Base-by-base conservation (phyloP, 2,888 invertebrate genomes). In the Rhimphoctona megacephalus region DNA sequence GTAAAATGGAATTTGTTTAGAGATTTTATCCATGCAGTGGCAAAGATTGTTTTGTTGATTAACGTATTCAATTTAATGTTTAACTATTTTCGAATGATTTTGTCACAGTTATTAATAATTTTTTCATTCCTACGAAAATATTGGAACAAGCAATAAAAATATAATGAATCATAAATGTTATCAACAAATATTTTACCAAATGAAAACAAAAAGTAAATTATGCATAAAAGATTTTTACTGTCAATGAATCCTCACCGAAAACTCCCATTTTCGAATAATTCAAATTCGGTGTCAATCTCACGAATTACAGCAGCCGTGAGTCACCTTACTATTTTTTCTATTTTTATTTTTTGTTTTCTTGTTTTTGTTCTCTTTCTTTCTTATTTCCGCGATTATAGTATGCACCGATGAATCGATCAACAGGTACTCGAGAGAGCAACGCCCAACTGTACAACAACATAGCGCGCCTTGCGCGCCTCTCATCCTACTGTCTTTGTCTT, bases 371-470 rank as follows among this genome's bases (percentile, higher is more conserved):
- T 67, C 54, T 66, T 43, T 22, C 39, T 81, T n/a, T 43, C 49
- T 61, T 70, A 46, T 54, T 25, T 61, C 39, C 36, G 22, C 30
- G n/a, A 30, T 22, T 30, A 70, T 36, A 33, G 73, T 64, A 81
- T 76, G 43, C 74, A 81, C 61, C 54, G 69, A 39, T 54, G 73
- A 85, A 84, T 86, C 86, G 80, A 89, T 88, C 89, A 89, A 89
- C 89, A 89, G 89, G 89, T 89, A 87, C 83, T 76, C 81, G 52
- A 72, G 78, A 66, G 86, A 89, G 87, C 87, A 88, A 89, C 89
- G 87, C 88, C 89, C 89, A 88, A 87, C 87, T 57, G 85, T 84
- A 82, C 81, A 64, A 54, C 74, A 81, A 49, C 81, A 84, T 83
- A 78, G 77, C 83, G 74, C 78, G 81, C 74, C 66, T 78, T 70